These are phyloP conservation scores for Vidua macroura DNA, from an alignment of 2,113 vertebrate genomes.

Conservation along the genomic window DNA sequence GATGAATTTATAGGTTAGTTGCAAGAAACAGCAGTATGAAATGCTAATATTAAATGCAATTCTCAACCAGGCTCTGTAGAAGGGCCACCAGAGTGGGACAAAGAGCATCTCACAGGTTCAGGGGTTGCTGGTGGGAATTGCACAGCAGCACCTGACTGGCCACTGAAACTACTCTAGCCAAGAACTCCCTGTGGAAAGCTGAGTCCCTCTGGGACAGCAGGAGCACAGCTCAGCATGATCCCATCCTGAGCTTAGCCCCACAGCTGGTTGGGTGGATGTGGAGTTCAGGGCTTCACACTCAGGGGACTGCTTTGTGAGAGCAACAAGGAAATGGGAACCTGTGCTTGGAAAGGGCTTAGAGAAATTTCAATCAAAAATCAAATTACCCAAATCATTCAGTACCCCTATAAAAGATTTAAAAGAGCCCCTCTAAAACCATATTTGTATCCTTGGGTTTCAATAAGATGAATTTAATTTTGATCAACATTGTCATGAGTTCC, in stretches of 20 bases:
- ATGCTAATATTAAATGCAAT: background rate
- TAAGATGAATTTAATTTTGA: background rate
- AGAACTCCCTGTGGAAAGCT: background rate
- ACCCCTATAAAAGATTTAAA: background rate
- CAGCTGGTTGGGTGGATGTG: background rate
- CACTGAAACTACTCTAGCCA: background rate
- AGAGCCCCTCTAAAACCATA: background rate
- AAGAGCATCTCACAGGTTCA: background rate
- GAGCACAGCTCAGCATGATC: background rate
- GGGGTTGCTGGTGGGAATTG: background rate
- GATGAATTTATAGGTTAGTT: background rate
- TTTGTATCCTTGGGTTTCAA: background rate
- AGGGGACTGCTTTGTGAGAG: background rate
- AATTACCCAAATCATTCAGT: background rate
- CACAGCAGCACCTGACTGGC: rapidly evolving
- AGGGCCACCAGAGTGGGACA: background rate
- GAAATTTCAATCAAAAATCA: background rate
- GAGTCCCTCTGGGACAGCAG: background rate
- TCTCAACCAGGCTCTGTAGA: background rate
- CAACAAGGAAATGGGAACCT: background rate
- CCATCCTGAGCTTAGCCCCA: background rate
- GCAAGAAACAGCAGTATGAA: background rate
- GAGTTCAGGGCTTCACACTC: background rate
- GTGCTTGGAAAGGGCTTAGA: background rate
- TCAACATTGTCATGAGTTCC: background rate